A percentile compares a stretch with the other conserved stretches of the same genome.
Evolutionary conservation across 1,140 invertebrate genomes (phyloP).

Genomic region (Drosophila littoralis): DNA sequence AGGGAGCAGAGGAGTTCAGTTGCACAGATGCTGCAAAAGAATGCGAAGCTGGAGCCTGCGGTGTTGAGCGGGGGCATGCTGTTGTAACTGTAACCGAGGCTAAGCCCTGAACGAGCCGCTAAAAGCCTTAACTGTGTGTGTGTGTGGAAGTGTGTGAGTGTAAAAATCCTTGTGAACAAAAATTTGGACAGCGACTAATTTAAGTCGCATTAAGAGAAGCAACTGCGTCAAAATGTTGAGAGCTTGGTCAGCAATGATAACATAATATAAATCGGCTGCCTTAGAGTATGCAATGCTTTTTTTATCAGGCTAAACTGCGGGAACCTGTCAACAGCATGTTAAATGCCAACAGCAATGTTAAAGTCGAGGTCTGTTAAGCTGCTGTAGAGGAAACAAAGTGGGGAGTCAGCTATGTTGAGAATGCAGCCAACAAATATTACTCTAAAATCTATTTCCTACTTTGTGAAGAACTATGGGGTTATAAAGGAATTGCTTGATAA

Average conservation of each 20-base stretch:
- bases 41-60: not conserved
- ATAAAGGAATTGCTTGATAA: no score
- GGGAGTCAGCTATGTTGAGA: constrained; percentile 17
- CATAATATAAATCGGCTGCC: not conserved
- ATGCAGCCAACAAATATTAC: no score
- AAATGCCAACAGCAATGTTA: not conserved
- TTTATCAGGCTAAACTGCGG: not conserved
- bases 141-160: constrained; percentile 16
- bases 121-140: constrained; percentile 32
- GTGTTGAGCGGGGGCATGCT: not conserved
- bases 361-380: not conserved
- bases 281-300: constrained; percentile 9
- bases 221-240: no score
- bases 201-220: not conserved
- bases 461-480: no score
- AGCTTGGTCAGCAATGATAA: no score
- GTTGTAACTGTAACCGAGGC: constrained; percentile 17
- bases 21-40: constrained; percentile 35
- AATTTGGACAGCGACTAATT: constrained; percentile 9
- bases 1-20: constrained; percentile 39
- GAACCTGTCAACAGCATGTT: not conserved
- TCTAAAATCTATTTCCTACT: no score
- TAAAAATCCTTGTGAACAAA: constrained; percentile 31
- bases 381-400: constrained; percentile 25
- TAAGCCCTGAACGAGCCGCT: constrained; percentile 46